Percentiles rank a stretch among this genome's conserved stretches.
Evolutionary conservation across 2,113 vertebrate genomes (phyloP).

Genomic region (Nothobranchius kuhntae): DNA sequence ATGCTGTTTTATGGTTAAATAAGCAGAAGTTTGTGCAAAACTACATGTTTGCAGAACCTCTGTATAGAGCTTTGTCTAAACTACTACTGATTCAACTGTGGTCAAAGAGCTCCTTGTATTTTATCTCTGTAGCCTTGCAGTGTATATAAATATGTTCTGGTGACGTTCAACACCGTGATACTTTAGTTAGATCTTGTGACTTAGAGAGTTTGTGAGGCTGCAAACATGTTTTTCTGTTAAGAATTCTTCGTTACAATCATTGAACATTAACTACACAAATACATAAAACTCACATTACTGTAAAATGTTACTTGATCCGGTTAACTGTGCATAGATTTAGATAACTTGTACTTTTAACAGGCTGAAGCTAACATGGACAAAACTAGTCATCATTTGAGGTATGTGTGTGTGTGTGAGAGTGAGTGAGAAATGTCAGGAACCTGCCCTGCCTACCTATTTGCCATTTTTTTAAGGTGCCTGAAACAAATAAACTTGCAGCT

Average conservation of each 20-base stretch:
- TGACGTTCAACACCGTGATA: neutral
- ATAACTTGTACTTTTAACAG: slow-evolving; percentile 12
- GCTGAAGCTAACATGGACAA: slow-evolving; percentile 7
- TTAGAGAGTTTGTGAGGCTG: neutral
- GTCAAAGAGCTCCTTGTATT: neutral
- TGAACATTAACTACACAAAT: neutral
- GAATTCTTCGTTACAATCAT: too few relatives aligned
- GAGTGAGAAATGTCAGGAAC: neutral
- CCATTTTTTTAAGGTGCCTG: slow-evolving; percentile 60
- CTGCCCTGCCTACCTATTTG: slow-evolving; percentile 34
- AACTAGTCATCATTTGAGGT: slow-evolving; percentile 7
- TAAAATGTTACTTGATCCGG: slow-evolving; percentile 4
- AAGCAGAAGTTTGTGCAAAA: too few relatives aligned
- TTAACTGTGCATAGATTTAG: slow-evolving; percentile 18
- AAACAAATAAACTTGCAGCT: slow-evolving; percentile 62
- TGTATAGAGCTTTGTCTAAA: too few relatives aligned
- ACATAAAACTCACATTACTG: neutral
- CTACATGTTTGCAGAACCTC: too few relatives aligned
- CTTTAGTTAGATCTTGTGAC: neutral
- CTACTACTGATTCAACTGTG: too few relatives aligned
- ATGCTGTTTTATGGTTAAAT: too few relatives aligned
- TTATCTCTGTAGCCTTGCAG: slow-evolving; percentile 31
- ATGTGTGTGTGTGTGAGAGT: too few relatives aligned
- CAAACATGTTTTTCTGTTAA: too few relatives aligned
- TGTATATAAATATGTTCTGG: slow-evolving; percentile 3